Evolutionary conservation across 2,113 vertebrate species (phyloP), one percentile per base, ranked within the genome.

Genomic region (Pangasianodon gigas): DNA sequence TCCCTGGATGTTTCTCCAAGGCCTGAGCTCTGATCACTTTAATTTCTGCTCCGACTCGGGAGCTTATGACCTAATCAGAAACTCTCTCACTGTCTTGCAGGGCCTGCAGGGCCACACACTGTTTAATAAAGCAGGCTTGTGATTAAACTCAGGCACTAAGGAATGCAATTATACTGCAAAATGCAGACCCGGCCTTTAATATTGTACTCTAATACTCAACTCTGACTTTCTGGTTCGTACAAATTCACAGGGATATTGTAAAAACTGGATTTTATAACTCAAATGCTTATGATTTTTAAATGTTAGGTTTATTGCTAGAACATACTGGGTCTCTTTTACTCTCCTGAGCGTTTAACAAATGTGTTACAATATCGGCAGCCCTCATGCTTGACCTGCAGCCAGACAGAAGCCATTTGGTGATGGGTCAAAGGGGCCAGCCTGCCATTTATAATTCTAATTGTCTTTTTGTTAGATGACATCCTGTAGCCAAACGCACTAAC

Each of bases 1-100:
- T 56, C 81, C 32, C 85, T 29, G 67, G 85, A 91, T 67, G 74
- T 87, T 87, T 89, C 88, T 91, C 71, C 85, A 87, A 89, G 88
- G 79, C 85, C 82, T 82, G 71, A 83, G 37, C 88, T 91, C 46
- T 89, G 88, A 91, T 89, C 90, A 89, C 60, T 87, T 91, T 89
- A 87, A 89, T 91, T 87, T 84, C 65, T 32, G 32, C 67, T 87
- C 46, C 32, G 85, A 89, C 88, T 91, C 85, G 32, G 54, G 80
- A 58, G 86, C 89, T 89, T 87, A 77, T 87, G 88, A 82, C 52
- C 90, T 86, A 91, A 91, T 91, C 88, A 91, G 54, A 87, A 89
- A 71, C 88, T 89, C 52, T 87, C 85, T 56, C 71, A 19, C 69
- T 84, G 54, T 84, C 82, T 84, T 60, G 54, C 82, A 44, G 54